Evolutionary conservation across 2,113 vertebrate species (phyloP).

Genomic region (Pontoporia blainvillei): DNA sequence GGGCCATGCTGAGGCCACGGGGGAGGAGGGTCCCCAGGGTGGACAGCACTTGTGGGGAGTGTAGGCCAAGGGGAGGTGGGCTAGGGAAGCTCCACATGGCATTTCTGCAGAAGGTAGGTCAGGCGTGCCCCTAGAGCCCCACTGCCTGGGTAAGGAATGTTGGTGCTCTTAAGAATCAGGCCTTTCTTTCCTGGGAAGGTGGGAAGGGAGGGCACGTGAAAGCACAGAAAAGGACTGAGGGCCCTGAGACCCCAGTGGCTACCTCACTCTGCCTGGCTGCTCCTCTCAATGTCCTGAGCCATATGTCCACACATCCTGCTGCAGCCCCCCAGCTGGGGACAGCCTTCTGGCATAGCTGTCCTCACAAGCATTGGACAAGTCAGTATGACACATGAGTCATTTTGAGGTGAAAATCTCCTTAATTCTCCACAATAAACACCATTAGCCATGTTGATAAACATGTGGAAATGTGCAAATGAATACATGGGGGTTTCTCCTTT

Average conservation of each 20-base stretch:
- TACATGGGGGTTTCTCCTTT: not conserved
- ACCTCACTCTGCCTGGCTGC: not conserved
- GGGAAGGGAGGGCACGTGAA: not conserved
- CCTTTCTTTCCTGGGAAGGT: not conserved
- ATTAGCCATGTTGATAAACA: constrained; percentile 52
- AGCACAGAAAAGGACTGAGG: not conserved
- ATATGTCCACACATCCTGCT: constrained; percentile 48
- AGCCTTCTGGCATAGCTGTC: constrained; percentile 57
- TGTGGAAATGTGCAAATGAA: constrained; percentile 42
- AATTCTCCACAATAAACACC: constrained; percentile 54
- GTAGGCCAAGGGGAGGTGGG: not conserved
- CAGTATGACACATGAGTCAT: constrained; percentile 53
- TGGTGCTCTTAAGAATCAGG: not conserved
- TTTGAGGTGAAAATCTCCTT: constrained; percentile 35
- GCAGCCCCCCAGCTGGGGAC: constrained; percentile 13
- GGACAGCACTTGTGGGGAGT: not conserved
- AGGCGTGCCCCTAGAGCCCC: not conserved
- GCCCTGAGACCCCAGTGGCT: not conserved
- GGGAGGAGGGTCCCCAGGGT: not conserved
- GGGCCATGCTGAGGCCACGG: no score
- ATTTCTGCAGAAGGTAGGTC: not conserved
- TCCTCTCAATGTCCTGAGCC: constrained; percentile 50
- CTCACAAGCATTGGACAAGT: constrained; percentile 61
- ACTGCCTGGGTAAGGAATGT: fast-evolving
- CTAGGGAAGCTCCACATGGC: not conserved